Evolutionary conservation across 2,797 vertebrate species (phyloP).

Genomic region (Telmatherina bonti): DNA sequence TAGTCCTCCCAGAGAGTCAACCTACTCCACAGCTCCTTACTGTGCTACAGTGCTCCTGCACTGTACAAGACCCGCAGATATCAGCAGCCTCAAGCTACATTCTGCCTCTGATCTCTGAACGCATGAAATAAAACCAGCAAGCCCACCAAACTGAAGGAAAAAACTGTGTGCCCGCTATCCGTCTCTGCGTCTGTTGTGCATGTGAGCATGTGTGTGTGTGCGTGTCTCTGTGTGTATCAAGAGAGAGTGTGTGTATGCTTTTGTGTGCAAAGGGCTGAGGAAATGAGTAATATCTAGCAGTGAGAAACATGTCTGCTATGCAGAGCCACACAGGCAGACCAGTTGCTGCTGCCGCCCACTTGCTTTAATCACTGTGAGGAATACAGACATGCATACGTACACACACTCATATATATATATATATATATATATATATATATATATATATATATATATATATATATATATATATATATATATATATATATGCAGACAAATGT

Average conservation of each 20-base stretch:
- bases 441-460: constrained; percentile 25
- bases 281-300: constrained; percentile 89
- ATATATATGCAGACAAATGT: constrained; percentile 21
- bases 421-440: constrained; percentile 24
- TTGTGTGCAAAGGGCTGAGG: constrained; percentile 84
- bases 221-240: constrained; percentile 52
- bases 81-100: constrained; percentile 68
- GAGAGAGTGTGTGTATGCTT: constrained; percentile 48
- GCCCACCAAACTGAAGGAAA: constrained; percentile 74
- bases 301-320: constrained; percentile 87
- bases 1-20: constrained; percentile 68
- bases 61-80: constrained; percentile 61
- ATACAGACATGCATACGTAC: constrained; percentile 69
- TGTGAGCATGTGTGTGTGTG: constrained; percentile 62
- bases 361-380: constrained; percentile 85
- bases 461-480: too few relatives aligned
- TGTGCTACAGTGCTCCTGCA: constrained; percentile 54
- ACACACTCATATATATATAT: constrained; percentile 37
- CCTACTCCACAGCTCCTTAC: constrained; percentile 61
- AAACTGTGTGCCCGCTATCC: constrained; percentile 71
- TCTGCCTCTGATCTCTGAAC: constrained; percentile 67
- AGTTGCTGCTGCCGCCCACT: constrained; percentile 88
- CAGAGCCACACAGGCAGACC: constrained; percentile 86
- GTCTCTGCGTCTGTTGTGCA: constrained; percentile 68
- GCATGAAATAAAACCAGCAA: constrained; percentile 70